Conservation (phyloP, 2,888 invertebrate species). For the Panopea generosa region DNA sequence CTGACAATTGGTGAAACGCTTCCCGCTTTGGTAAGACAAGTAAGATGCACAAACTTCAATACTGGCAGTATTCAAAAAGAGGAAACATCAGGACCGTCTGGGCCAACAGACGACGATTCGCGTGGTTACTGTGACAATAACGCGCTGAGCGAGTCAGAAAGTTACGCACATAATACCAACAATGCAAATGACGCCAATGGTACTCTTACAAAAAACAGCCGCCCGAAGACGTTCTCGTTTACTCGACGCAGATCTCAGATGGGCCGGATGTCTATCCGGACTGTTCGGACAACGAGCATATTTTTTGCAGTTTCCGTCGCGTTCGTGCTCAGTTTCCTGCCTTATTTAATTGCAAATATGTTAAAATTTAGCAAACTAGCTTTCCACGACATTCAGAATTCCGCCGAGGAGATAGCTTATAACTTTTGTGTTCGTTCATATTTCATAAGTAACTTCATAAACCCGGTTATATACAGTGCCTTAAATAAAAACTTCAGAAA, state of each 20-base stretch:
- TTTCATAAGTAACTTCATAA: slow-evolving; percentile 74
- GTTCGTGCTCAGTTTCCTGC: slow-evolving; percentile 73
- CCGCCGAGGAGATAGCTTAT: slow-evolving; percentile 67
- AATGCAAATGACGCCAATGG: neutral
- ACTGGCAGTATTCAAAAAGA: slow-evolving; percentile 29
- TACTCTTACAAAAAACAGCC: neutral
- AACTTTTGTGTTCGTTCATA: slow-evolving; percentile 76
- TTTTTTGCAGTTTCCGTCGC: slow-evolving; percentile 74
- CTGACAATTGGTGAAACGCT: slow-evolving; percentile 70
- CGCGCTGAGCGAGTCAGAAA: slow-evolving; percentile 32
- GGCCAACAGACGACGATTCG: slow-evolving; percentile 53
- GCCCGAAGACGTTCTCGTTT: slow-evolving; percentile 12
- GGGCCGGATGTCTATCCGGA: slow-evolving; percentile 62
- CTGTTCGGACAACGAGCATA: slow-evolving; percentile 72
- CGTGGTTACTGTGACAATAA: slow-evolving; percentile 49
- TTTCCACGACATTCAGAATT: slow-evolving; percentile 60
- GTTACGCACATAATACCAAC: neutral
- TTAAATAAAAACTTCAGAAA: slow-evolving; percentile 69
- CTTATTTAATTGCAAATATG: slow-evolving; percentile 72
- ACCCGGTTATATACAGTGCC: slow-evolving; percentile 75
- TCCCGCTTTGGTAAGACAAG: slow-evolving; percentile 35
- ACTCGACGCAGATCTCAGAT: slow-evolving; percentile 44
- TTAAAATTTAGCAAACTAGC: slow-evolving; percentile 70
- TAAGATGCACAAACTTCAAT: slow-evolving; percentile 12
- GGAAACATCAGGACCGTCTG: slow-evolving; percentile 50